Percentiles rank a stretch among this genome's conserved stretches.
phyloP scores from a whole-genome alignment of 2,797 vertebrate genomes.

The Microcaecilia unicolor region DNA sequence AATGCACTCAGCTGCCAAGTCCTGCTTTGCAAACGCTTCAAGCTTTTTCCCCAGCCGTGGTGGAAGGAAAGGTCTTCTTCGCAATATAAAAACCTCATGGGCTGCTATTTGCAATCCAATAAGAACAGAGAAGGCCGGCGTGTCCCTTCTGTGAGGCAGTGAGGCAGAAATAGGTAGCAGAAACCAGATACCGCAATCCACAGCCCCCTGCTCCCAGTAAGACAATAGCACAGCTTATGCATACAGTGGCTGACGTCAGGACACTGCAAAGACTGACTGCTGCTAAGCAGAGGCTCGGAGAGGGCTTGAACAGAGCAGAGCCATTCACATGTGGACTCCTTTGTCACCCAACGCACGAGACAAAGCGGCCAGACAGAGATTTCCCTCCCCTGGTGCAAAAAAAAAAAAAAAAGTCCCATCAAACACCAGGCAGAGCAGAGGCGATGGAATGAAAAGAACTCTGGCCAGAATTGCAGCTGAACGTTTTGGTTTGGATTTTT shows the following conservation, averaged over 20 bases:
- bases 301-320: conserved; percentile 43
- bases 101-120: conserved; percentile 54
- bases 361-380: conserved; percentile 32
- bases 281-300: conserved; percentile 51
- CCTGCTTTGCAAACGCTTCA: conserved; percentile 39
- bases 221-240: conserved; percentile 81
- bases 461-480: conserved; percentile 10
- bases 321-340: conserved; percentile 57
- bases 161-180: conserved; percentile 51
- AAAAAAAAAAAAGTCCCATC: too few relatives aligned
- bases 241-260: conserved; percentile 80
- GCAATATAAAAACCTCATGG: conserved; percentile 23
- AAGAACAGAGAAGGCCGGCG: conserved; percentile 30
- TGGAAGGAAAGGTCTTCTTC: conserved; percentile 34
- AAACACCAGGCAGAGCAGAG: too few relatives aligned
- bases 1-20: conserved; percentile 76
- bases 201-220: conserved; percentile 60
- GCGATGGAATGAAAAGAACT: conserved; percentile 1
- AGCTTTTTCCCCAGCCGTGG: conserved; percentile 36
- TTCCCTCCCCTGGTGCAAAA: conserved; percentile 6
- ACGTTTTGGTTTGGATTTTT: too few relatives aligned
- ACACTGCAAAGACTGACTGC: conserved; percentile 62
- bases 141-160: conserved; percentile 34
- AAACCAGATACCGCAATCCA: conserved; percentile 57
- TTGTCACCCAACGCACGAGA: conserved; percentile 50